Conservation (phyloP, 1,140 invertebrate genomes). For the Gryon sp. region DNA sequence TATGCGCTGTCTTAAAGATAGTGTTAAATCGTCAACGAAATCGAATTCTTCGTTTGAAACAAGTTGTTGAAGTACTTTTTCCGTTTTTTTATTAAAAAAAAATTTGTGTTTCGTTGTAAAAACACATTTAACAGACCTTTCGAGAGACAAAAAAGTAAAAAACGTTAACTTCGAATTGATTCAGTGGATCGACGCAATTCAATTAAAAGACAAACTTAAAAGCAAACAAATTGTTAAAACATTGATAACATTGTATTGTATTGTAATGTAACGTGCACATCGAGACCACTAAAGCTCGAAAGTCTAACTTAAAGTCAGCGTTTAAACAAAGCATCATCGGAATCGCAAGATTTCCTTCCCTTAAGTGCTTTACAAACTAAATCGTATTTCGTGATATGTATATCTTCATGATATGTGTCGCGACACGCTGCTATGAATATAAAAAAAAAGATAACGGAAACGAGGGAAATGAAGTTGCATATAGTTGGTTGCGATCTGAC, state of each 20-base stretch:
- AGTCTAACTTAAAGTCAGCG: constrained; percentile 53
- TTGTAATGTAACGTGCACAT: constrained; percentile 13
- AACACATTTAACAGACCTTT: too few relatives aligned
- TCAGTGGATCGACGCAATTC: constrained; percentile 7
- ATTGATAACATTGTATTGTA: constrained; percentile 23
- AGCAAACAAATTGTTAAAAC: too few relatives aligned
- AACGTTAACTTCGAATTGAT: constrained; percentile 18
- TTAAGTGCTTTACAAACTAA: constrained; percentile 77
- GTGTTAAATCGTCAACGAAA: constrained; percentile 40
- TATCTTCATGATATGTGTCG: constrained; percentile 33
- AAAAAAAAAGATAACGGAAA: constrained; percentile 2
- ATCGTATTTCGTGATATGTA: constrained; percentile 69
- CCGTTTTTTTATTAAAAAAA: too few relatives aligned
- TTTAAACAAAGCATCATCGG: constrained; percentile 65
- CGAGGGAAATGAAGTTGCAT: constrained; percentile 18
- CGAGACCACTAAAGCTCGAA: constrained; percentile 17
- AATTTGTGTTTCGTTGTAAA: constrained; percentile 35
- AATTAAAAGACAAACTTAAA: too few relatives aligned
- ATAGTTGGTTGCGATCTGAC: constrained; percentile 2
- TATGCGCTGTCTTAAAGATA: constrained; percentile 58
- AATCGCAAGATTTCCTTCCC: constrained; percentile 74
- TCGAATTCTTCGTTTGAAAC: constrained; percentile 6
- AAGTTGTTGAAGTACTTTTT: constrained; percentile 17
- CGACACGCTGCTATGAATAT: constrained; percentile 39
- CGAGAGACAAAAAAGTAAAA: too few relatives aligned